phyloP scores from a whole-genome alignment of 2,888 invertebrate species.

The Himalopsyche anomala region DNA sequence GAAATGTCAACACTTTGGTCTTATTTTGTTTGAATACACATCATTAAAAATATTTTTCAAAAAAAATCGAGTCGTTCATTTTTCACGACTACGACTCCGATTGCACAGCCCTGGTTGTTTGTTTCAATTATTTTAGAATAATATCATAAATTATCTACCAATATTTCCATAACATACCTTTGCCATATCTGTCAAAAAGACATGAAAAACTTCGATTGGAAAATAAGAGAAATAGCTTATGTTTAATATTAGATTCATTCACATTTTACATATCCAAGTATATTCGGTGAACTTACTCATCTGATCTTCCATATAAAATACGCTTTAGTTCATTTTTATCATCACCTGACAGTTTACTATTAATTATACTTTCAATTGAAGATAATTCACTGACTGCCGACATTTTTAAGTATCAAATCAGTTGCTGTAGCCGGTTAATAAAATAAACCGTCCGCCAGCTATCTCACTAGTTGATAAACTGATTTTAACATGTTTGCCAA shows the following conservation, averaged over 20 bases:
- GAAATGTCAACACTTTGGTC: too few relatives aligned
- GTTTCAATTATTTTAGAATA: too few relatives aligned
- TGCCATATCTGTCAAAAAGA: too few relatives aligned
- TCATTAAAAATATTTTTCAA: too few relatives aligned
- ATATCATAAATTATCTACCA: too few relatives aligned
- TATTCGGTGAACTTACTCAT: conserved; percentile 53
- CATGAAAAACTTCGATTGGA: neutral
- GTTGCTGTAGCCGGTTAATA: neutral
- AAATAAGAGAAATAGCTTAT: neutral
- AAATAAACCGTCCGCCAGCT: neutral
- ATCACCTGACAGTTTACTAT: conserved; percentile 37
- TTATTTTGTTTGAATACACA: too few relatives aligned
- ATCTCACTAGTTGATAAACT: neutral
- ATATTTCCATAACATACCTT: too few relatives aligned
- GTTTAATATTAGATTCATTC: neutral
- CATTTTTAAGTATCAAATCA: conserved; percentile 22
- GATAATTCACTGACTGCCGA: conserved; percentile 41
- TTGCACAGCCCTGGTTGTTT: too few relatives aligned
- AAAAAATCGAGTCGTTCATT: too few relatives aligned
- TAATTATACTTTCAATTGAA: conserved; percentile 49
- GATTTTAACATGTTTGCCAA: neutral
- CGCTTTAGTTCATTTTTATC: conserved; percentile 54
- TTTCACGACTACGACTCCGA: too few relatives aligned
- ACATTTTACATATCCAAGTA: neutral
- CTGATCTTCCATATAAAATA: conserved; percentile 57